phyloP scores from a whole-genome alignment of 2,113 vertebrate genomes.

The Rhabdomys dilectus region DNA sequence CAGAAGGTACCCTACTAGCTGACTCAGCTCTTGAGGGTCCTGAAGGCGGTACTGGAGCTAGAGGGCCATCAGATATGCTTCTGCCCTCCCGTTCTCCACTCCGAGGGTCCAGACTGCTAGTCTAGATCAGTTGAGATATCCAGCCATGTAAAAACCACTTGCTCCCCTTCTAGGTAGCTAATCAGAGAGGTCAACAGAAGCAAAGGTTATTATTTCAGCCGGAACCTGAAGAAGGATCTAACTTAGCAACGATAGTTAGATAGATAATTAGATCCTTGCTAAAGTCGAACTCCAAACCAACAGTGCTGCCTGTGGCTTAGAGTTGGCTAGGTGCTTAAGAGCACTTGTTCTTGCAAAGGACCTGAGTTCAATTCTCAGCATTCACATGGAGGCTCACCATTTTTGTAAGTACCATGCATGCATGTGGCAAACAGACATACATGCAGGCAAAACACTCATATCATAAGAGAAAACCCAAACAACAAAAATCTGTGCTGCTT shows the following conservation, averaged over 20 bases:
- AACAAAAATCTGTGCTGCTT: background rate
- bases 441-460: background rate
- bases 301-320: background rate
- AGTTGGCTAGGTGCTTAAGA: background rate
- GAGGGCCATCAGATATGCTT: background rate
- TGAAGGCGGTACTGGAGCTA: background rate
- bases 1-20: background rate
- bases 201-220: background rate
- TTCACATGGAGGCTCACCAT: background rate
- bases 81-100: background rate
- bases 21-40: too few species aligned
- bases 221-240: background rate
- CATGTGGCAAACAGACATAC: background rate
- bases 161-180: background rate
- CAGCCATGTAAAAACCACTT: conserved; percentile 4
- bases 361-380: background rate
- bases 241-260: background rate
- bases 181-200: background rate
- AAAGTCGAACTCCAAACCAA: background rate
- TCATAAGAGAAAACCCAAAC: background rate
- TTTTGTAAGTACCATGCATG: background rate
- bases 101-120: background rate
- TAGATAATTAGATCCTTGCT: too few species aligned
- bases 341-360: background rate
- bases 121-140: background rate